Evolutionary conservation across 2,797 vertebrate species (phyloP).

Genomic region (Rhynchotus rufescens): DNA sequence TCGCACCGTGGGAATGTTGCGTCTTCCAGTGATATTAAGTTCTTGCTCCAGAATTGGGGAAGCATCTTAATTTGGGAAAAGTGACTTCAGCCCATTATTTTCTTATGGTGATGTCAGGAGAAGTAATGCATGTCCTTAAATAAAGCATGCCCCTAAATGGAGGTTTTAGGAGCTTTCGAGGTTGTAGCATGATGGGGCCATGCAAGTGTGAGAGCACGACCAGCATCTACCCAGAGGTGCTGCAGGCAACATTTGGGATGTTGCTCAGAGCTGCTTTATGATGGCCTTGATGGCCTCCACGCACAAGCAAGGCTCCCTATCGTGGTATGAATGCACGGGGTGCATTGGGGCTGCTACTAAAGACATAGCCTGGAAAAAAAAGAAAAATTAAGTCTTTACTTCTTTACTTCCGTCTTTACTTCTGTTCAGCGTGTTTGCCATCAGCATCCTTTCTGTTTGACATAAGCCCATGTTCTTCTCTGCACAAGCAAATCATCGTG

Average conservation of each 20-base stretch:
- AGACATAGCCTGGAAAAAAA: background rate
- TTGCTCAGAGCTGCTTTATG: background rate
- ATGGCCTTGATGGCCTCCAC: rapidly evolving
- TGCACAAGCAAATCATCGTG: background rate
- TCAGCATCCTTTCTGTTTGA: background rate
- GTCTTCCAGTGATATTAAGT: background rate
- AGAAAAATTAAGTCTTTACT: background rate
- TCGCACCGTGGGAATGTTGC: background rate
- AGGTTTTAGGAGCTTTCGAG: background rate
- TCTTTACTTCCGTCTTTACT: too few species aligned
- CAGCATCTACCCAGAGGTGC: background rate
- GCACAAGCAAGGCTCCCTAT: background rate
- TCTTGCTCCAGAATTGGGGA: background rate
- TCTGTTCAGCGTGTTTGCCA: background rate
- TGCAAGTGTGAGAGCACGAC: too few species aligned
- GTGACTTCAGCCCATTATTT: background rate
- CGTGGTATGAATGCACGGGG: too few species aligned
- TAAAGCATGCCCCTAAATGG: background rate
- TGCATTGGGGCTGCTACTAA: background rate
- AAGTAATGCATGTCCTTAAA: background rate
- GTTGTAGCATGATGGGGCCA: background rate
- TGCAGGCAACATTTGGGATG: background rate
- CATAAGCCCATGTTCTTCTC: background rate
- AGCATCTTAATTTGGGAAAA: background rate
- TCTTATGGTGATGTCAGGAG: background rate